phyloP scores from a whole-genome alignment of 1,140 invertebrate species.

The Rhagoletis pomonella region DNA sequence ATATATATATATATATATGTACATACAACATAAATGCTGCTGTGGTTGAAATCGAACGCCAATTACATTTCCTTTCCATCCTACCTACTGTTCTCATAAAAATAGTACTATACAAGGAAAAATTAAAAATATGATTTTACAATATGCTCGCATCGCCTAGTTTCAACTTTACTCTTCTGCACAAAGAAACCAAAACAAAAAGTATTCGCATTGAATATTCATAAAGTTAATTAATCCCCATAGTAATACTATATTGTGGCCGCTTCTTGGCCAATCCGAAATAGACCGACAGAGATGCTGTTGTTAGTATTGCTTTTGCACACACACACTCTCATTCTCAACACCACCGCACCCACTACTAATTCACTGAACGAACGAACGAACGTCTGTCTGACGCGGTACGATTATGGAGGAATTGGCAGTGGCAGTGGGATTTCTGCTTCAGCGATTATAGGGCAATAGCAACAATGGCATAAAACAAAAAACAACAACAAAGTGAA shows the following conservation, averaged over 20 bases:
- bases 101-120: no score
- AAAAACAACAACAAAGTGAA: conserved; percentile 17
- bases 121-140: no score
- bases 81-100: no score
- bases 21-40: no score
- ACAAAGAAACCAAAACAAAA: no score
- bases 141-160: no score
- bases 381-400: not conserved
- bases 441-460: not conserved
- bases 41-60: no score
- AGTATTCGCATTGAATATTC: conserved; percentile 47
- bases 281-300: conserved; percentile 4
- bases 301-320: not conserved
- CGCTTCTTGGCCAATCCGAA: conserved; percentile 41
- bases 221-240: conserved; percentile 51
- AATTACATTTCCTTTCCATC: no score
- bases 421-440: conserved; percentile 42
- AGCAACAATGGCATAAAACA: not conserved
- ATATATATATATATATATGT: no score
- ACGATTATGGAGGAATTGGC: not conserved
- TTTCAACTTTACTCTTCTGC: no score
- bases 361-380: conserved; percentile 3
- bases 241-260: conserved; percentile 21
- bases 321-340: no score
- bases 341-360: not conserved